Conservation (phyloP, 30 jellyfish, hydroid and myxozoan genomes). For the Turritopsis rubra region DNA sequence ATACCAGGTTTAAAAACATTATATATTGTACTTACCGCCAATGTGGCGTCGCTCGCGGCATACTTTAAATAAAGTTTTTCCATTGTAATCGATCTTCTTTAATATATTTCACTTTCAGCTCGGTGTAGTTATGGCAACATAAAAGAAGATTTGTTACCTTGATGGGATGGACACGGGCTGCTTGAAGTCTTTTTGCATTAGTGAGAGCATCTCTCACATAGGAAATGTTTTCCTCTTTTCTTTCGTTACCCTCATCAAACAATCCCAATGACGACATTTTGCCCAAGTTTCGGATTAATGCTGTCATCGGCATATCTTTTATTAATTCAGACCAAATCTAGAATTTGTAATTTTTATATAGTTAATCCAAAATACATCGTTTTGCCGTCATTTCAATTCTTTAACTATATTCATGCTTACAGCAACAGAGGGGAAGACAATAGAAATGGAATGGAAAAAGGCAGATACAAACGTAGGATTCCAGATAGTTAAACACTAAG, state of each 20-base stretch:
- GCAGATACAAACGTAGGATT: no score
- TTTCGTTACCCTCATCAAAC: slow-evolving; percentile 31
- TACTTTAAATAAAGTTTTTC: no score
- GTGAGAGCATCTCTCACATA: slow-evolving; percentile 29
- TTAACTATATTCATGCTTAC: no score
- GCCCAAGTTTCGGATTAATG: slow-evolving; percentile 56
- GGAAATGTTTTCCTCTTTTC: slow-evolving; percentile 22
- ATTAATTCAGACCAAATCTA: slow-evolving; percentile 51
- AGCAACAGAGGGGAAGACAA: no score
- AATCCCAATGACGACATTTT: slow-evolving; percentile 52
- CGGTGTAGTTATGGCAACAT: no score
- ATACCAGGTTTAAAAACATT: not conserved
- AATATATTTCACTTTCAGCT: no score
- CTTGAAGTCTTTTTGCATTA: slow-evolving; percentile 41
- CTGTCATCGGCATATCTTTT: slow-evolving; percentile 51
- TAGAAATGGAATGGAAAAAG: no score
- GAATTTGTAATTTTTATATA: not conserved
- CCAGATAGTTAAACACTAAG: no score
- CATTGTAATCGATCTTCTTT: no score
- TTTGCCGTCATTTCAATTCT: no score
- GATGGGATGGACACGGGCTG: slow-evolving; percentile 56
- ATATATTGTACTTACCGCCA: not conserved
- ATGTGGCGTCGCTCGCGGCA: no score
- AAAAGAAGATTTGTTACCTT: slow-evolving; percentile 34
- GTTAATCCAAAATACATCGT: not conserved